A percentile compares a stretch with the other conserved stretches of the same genome.
phyloP scores from a whole-genome alignment of 2,888 invertebrate species.

The Amphipyra berbera region DNA sequence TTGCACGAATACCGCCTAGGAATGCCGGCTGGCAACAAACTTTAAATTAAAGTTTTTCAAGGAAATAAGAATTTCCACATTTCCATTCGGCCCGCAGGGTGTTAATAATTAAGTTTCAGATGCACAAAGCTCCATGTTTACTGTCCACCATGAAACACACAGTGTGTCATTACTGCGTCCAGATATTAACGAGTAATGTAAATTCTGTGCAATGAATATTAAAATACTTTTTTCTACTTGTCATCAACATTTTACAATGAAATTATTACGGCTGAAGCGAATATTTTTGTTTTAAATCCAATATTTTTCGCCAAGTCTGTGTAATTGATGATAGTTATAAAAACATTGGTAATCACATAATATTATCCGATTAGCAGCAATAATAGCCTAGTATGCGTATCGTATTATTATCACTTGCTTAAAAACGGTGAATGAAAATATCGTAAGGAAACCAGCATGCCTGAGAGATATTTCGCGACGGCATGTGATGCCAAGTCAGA shows the following conservation, averaged over 20 bases:
- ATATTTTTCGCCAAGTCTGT: no score
- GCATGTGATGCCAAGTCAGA: no score
- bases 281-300: not conserved
- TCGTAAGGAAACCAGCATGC: no score
- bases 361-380: no score
- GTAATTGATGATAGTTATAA: no score
- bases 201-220: not conserved
- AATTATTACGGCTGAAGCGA: not conserved
- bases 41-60: constrained; percentile 86
- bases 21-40: constrained; percentile 82
- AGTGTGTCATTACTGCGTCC: constrained; percentile 6
- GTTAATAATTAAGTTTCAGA: constrained; percentile 72
- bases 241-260: constrained; percentile 1
- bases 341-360: no score
- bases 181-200: constrained; percentile 1
- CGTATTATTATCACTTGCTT: no score
- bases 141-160: constrained; percentile 28
- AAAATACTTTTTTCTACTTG: not conserved
- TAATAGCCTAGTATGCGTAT: no score
- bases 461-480: no score
- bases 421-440: no score
- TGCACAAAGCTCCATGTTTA: constrained; percentile 61
- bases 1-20: constrained; percentile 82
- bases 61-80: constrained; percentile 77
- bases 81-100: constrained; percentile 61